Percentiles rank a stretch among this genome's conserved stretches.
These are phyloP conservation scores for Parnassius orleans DNA, from an alignment of 2,888 invertebrate genomes.

Conservation along the genomic window DNA sequence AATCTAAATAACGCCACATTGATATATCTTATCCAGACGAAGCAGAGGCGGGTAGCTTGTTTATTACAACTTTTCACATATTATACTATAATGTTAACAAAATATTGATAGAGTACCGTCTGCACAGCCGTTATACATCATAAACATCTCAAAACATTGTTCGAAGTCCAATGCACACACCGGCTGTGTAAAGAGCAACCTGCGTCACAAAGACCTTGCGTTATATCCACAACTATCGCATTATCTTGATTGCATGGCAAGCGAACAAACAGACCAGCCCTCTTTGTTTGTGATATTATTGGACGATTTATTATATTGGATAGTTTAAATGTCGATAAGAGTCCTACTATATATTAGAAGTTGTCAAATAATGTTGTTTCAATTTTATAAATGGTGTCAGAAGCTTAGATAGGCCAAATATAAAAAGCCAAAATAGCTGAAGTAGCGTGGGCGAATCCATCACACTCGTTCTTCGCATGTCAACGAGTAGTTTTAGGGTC, in stretches of 20 bases:
- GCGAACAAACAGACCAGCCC: constrained; percentile 36
- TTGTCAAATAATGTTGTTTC: too few relatives aligned
- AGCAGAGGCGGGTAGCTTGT: too few relatives aligned
- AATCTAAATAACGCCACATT: too few relatives aligned
- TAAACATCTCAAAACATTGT: constrained; percentile 23
- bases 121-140: constrained; percentile 1
- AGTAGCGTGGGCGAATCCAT: too few relatives aligned
- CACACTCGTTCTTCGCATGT: too few relatives aligned
- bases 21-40: too few relatives aligned
- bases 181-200: constrained; percentile 3
- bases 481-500: too few relatives aligned
- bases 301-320: constrained; percentile 27
- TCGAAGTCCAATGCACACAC: constrained; percentile 1
- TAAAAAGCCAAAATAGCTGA: too few relatives aligned
- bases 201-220: constrained; percentile 22
- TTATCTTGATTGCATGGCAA: constrained; percentile 46
- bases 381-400: too few relatives aligned
- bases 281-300: constrained; percentile 30
- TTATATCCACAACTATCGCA: constrained; percentile 35
- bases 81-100: constrained; percentile 3
- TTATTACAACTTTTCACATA: too few relatives aligned
- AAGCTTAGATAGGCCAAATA: too few relatives aligned
- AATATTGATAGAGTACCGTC: constrained; percentile 19
- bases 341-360: too few relatives aligned
- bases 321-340: not conserved